These are phyloP conservation scores for Erythrocebus patas DNA, from an alignment of 2,113 vertebrate species.

Conservation along the genomic window DNA sequence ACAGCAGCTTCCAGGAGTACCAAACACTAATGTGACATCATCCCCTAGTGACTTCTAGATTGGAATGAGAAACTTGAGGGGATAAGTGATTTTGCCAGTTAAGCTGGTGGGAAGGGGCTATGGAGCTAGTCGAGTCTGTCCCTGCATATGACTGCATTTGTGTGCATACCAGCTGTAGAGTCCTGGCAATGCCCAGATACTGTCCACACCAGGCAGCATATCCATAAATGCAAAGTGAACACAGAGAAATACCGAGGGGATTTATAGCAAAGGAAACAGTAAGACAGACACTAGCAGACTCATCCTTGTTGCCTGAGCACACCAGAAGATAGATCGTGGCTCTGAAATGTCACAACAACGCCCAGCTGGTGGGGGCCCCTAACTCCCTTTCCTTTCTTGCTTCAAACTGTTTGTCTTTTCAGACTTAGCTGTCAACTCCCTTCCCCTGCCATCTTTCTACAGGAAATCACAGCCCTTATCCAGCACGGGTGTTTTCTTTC, in stretches of 20 bases:
- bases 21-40: no score
- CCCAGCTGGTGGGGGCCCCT: neutral
- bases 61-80: neutral
- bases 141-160: accelerated
- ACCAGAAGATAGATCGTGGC: neutral
- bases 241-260: neutral
- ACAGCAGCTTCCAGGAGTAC: neutral
- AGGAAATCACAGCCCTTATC: neutral
- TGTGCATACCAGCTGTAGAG: neutral
- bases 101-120: neutral
- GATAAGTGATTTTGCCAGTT: neutral
- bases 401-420: neutral
- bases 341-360: neutral
- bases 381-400: neutral
- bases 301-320: neutral
- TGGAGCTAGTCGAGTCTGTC: neutral
- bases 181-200: neutral
- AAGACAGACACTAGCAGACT: neutral
- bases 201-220: neutral
- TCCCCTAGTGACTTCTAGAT: no score
- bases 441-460: neutral
- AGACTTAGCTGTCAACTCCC: neutral
- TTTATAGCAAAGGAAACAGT: neutral
- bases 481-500: neutral
- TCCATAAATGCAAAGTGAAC: neutral